phyloP scores from a whole-genome alignment of 2,888 invertebrate species.

The Venusia cambrica region DNA sequence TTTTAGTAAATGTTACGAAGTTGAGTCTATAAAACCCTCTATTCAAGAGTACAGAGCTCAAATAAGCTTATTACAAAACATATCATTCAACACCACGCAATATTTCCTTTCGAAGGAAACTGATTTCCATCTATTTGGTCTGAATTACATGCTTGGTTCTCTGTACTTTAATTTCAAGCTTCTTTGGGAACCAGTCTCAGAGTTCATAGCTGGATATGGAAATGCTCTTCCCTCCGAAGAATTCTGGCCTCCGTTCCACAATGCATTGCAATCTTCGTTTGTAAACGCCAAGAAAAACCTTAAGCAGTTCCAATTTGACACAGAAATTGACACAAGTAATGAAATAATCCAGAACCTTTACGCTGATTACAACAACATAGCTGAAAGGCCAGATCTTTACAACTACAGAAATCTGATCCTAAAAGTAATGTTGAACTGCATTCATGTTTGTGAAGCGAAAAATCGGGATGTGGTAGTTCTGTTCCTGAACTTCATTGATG shows the following conservation, averaged over 20 bases:
- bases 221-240: conserved; percentile 78
- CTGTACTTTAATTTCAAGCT: conserved; percentile 93
- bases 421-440: conserved; percentile 87
- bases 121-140: conserved; percentile 82
- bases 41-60: conserved; percentile 91
- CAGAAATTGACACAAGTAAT: conserved; percentile 53
- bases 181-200: conserved; percentile 91
- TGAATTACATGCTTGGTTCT: conserved; percentile 90
- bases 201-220: conserved; percentile 89
- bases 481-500: conserved; percentile 90
- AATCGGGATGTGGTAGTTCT: conserved; percentile 90
- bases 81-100: conserved; percentile 83
- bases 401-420: conserved; percentile 92
- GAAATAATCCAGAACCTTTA: conserved; percentile 56
- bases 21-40: conserved; percentile 86
- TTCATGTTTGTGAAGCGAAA: conserved; percentile 88
- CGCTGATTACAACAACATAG: conserved; percentile 59
- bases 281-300: conserved; percentile 63
- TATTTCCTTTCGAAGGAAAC: conserved; percentile 79
- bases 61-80: conserved; percentile 86
- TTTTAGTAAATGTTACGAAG: conserved; percentile 84
- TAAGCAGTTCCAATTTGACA: conserved; percentile 53
- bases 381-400: conserved; percentile 84
- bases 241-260: conserved; percentile 88
- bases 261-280: conserved; percentile 79